Evolutionary conservation across 2,113 vertebrate species (phyloP).

Genomic region (Marcusenius ussheri): DNA sequence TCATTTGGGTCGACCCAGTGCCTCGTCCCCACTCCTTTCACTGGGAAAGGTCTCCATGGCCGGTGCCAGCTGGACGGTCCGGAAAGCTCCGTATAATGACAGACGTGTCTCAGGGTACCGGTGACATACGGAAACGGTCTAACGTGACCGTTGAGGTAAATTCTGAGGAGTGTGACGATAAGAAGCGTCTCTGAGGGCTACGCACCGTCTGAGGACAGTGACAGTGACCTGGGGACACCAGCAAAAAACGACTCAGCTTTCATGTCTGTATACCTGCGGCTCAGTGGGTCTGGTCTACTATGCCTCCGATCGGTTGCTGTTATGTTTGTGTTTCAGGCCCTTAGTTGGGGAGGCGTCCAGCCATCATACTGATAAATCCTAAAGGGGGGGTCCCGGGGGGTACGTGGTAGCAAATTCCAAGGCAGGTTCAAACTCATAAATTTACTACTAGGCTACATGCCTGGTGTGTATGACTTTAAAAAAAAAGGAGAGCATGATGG

Average conservation of each 20-base stretch:
- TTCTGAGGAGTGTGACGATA: background rate
- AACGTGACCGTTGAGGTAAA: background rate
- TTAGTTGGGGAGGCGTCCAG: background rate
- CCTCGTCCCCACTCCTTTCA: slow-evolving; percentile 30
- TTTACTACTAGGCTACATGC: background rate
- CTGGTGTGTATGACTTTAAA: background rate
- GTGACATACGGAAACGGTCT: background rate
- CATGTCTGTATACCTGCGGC: background rate
- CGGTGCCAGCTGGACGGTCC: background rate
- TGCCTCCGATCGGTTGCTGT: background rate
- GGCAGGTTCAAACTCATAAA: background rate
- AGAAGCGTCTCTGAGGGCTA: background rate
- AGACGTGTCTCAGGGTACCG: background rate
- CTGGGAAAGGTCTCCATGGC: background rate
- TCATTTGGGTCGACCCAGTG: slow-evolving; percentile 32
- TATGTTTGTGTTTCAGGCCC: background rate
- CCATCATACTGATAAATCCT: too few relatives aligned
- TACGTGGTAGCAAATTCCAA: background rate
- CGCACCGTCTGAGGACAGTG: background rate
- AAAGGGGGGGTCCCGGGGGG: background rate
- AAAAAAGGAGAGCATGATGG: background rate
- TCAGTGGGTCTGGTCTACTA: background rate
- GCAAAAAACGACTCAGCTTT: background rate
- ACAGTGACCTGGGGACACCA: background rate
- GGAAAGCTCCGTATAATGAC: background rate